phyloP scores from a whole-genome alignment of 1,140 invertebrate genomes.

The Ladona fulva region DNA sequence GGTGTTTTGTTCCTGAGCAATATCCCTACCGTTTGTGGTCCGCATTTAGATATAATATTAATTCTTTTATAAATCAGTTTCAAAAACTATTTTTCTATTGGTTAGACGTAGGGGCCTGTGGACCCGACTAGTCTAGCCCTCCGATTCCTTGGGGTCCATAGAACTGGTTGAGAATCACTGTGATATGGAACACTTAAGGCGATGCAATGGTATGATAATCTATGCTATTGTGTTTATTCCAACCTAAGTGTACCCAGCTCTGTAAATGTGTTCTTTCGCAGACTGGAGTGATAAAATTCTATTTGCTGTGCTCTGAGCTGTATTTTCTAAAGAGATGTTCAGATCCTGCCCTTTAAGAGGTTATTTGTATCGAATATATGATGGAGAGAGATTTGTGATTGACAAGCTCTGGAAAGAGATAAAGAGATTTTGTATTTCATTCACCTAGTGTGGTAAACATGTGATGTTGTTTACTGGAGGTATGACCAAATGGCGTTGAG shows the following conservation, averaged over 20 bases:
- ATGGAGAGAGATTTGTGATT: background rate
- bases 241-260: background rate
- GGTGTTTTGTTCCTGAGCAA: too few species aligned
- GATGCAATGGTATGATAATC: too few species aligned
- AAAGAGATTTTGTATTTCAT: background rate
- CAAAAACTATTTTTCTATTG: background rate
- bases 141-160: background rate
- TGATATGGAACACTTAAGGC: background rate
- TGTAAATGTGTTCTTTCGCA: background rate
- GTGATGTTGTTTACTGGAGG: background rate
- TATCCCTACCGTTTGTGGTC: too few species aligned
- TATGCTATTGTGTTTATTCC: background rate
- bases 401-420: background rate
- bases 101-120: background rate
- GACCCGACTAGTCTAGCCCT: background rate
- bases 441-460: background rate
- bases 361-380: background rate
- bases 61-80: too few species aligned
- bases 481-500: background rate
- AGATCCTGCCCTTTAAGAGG: background rate
- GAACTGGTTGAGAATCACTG: background rate
- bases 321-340: background rate
- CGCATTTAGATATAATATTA: too few species aligned
- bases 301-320: constrained; percentile 7
- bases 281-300: background rate